Evolutionary conservation across 1,140 invertebrate species (phyloP).

Genomic region (Ectropis grisescens): DNA sequence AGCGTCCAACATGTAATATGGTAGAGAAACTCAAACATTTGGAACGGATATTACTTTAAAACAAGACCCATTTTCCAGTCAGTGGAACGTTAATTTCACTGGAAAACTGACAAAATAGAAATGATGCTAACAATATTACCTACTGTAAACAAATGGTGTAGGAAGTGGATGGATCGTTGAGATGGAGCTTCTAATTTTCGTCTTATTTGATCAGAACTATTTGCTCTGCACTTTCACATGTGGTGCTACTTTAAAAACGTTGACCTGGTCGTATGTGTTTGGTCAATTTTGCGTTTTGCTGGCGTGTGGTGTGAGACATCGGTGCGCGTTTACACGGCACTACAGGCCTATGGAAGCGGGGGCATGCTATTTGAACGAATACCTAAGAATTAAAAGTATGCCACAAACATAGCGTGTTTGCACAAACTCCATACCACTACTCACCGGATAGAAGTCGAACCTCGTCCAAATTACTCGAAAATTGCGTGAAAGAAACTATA

Average conservation of each 20-base stretch:
- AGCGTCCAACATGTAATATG: too few species aligned
- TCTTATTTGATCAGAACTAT: conserved; percentile 43
- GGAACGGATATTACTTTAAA: too few species aligned
- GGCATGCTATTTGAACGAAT: conserved; percentile 22
- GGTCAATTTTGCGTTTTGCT: conserved; percentile 27
- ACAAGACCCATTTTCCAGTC: too few species aligned
- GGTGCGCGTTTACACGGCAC: conserved; percentile 7
- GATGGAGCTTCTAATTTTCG: conserved; percentile 29
- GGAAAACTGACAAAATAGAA: too few species aligned
- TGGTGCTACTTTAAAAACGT: conserved; percentile 46
- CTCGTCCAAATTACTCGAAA: conserved; percentile 15
- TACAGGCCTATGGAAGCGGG: conserved; percentile 4
- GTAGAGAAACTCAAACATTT: too few species aligned
- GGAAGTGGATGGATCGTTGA: conserved; percentile 10
- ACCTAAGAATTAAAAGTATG: conserved; percentile 33
- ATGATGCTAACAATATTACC: too few species aligned
- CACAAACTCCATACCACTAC: conserved; percentile 10
- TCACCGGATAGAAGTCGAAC: conserved; percentile 8
- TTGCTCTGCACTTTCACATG: conserved; percentile 43
- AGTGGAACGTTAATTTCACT: too few species aligned
- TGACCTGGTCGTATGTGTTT: conserved; percentile 34
- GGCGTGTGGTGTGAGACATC: conserved; percentile 12
- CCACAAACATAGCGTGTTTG: conserved; percentile 26
- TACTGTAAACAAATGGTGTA: conserved; percentile 3
- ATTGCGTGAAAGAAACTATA: conserved; percentile 8